Evolutionary conservation across 2,888 invertebrate genomes (phyloP), one percentile per base, ranked within the genome.

Genomic region (Eupithecia centaureata): DNA sequence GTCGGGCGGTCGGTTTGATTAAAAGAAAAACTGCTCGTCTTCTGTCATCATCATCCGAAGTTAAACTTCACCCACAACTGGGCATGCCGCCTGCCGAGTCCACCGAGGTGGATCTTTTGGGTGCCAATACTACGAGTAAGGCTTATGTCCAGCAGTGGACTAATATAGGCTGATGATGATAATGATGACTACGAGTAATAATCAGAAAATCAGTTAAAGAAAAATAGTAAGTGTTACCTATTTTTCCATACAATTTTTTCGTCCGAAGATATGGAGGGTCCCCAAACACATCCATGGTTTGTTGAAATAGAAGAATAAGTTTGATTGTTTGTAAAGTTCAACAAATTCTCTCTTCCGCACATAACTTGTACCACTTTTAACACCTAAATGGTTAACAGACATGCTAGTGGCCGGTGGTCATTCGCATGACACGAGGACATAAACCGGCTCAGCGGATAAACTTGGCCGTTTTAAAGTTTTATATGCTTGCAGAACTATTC

Each of bases 341-440:
- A 51, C 56, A 2, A 1, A 0, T 33, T n/a, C 28, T 38, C 59
- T 51, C 51, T 18, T 28, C 15, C 64, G 68, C 71, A 65, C 66
- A 63, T 76, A 54, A 64, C 71, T 83, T 83, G 72, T 18, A 73
- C 85, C 84, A 81, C 42, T 78, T 77, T 68, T 74, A 73, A 78
- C 76, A 83, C 83, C 75, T 85, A 18, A 90, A 91, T 83, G 83
- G 84, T 78, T 80, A 79, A 83, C 79, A 82, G 85, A 82, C 91
- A 92, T 90, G 91, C 90, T 73, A 91, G 77, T 82, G 78, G 74
- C 65, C 73, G 72, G 77, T 82, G 78, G 75, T 65, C 73, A 72
- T 70, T 73, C 70, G 86, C 86, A 86, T 87, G 86, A 79, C 79
- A 74, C 72, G 70, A 65, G 61, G 68, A 80, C 82, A 86, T 86